Evolutionary conservation across 2,888 invertebrate species (phyloP), one percentile per base, ranked within the genome.

Genomic region (Sminthurinus aureus): DNA sequence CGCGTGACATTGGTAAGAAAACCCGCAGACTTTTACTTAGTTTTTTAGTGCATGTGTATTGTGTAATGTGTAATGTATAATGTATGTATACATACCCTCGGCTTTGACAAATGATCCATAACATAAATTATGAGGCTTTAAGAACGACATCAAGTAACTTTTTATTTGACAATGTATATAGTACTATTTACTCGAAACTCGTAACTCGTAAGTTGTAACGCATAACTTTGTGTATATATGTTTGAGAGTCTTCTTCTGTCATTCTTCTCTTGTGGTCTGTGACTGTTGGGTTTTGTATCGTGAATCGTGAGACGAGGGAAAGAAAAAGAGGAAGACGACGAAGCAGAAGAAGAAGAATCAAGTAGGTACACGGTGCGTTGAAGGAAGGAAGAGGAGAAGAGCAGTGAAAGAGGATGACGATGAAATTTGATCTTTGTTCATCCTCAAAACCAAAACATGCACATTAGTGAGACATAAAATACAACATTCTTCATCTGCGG

Each of bases 401-500:
- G 38, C 50, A 79, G 78, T 78, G 78, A 79, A 79, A 79, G 71
- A 79, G 79, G 67, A 79, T 79, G 79, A 71, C 50, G 79, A 79
- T 52, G 81, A 81, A 81, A 81, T 81, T 73, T 64, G 81, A 81
- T 81, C 81, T 76, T 38, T 50, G 50, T 75, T 75, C 75, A 20
- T 75, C 75, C 64, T 38, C 15, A 38, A 81, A 81, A 73, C 81
- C 73, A 81, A 79, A 81, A 75, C 81, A 75, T 81, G 81, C 78
- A 78, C 78, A 78, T 79, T 79, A 66, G 64, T 81, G 73, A 73
- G 80, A 73, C 80, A 74, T 74, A 64, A 52, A 52, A 76, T 76
- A 81, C 75, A 38, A 81, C 81, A 81, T 81, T 81, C 73, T 81
- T 81, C 81, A 74, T 75, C 73, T 81, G 81, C 75, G 81, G 81